Evolutionary conservation across 2,888 invertebrate species (phyloP).

Genomic region (Torymus texanus): DNA sequence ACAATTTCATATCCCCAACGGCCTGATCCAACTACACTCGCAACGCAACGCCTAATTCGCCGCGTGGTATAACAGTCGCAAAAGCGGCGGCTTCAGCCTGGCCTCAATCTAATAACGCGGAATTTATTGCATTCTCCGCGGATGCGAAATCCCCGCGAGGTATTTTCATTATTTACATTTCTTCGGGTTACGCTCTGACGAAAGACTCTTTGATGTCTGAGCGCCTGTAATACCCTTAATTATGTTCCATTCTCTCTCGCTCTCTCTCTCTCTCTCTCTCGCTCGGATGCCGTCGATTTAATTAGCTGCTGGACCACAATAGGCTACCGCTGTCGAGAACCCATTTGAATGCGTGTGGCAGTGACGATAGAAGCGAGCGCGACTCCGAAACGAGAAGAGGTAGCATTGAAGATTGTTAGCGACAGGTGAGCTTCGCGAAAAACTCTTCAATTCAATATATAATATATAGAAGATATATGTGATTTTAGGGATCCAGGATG

Average conservation of each 20-base stretch:
- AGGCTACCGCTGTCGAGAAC: background rate
- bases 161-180: no score
- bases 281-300: background rate
- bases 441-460: no score
- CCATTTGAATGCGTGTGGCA: constrained; percentile 26
- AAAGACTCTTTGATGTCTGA: constrained; percentile 34
- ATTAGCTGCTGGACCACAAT: constrained; percentile 28
- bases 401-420: background rate
- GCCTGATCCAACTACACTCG: no score
- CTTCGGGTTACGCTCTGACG: no score
- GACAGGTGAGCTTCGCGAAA: background rate
- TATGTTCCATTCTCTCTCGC: constrained; percentile 31
- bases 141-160: no score
- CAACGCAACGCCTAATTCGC: no score
- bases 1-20: no score
- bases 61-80: background rate
- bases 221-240: constrained; percentile 42
- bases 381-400: background rate
- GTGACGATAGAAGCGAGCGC: background rate
- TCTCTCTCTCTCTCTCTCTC: background rate
- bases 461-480: no score
- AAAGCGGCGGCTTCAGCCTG: background rate
- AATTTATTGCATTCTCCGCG: no score
- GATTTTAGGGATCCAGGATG: no score
- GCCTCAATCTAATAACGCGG: no score